Evolutionary conservation across 2,797 vertebrate genomes (phyloP).

Genomic region (Peromyscus attwateri): DNA sequence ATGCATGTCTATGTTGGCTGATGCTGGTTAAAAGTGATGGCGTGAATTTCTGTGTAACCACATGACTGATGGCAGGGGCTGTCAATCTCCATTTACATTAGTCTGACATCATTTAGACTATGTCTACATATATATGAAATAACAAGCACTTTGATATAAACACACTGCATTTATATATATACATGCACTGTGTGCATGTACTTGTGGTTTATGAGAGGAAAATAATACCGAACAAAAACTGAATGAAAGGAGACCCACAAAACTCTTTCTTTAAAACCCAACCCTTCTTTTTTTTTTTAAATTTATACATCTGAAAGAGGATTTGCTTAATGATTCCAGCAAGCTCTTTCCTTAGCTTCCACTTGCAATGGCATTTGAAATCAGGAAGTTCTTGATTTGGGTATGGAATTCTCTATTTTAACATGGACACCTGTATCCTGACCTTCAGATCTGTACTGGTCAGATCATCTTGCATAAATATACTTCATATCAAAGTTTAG

Average conservation of each 20-base stretch:
- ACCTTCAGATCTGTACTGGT: background rate
- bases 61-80: constrained; percentile 94
- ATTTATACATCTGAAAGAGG: background rate
- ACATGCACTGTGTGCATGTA: constrained; percentile 65
- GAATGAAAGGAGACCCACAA: constrained; percentile 57
- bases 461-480: background rate
- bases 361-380: constrained; percentile 78
- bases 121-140: constrained; percentile 73
- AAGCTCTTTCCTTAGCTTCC: constrained; percentile 60
- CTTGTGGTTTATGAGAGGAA: constrained; percentile 50
- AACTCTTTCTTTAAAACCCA: constrained; percentile 68
- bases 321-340: constrained; percentile 83
- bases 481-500: background rate
- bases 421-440: background rate
- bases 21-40: constrained; percentile 94
- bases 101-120: constrained; percentile 77
- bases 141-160: constrained; percentile 34
- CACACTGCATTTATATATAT: constrained; percentile 47
- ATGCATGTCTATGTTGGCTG: constrained; percentile 92
- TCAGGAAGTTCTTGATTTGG: constrained; percentile 87
- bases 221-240: constrained; percentile 63
- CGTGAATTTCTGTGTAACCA: constrained; percentile 99
- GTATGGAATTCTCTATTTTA: constrained; percentile 29
- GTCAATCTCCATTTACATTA: constrained; percentile 90
- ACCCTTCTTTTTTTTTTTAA: constrained; percentile 61